These are phyloP conservation scores for Dendronephthya gigantea DNA, from an alignment of 64 coral and sea anemone genomes.

Conservation along the genomic window DNA sequence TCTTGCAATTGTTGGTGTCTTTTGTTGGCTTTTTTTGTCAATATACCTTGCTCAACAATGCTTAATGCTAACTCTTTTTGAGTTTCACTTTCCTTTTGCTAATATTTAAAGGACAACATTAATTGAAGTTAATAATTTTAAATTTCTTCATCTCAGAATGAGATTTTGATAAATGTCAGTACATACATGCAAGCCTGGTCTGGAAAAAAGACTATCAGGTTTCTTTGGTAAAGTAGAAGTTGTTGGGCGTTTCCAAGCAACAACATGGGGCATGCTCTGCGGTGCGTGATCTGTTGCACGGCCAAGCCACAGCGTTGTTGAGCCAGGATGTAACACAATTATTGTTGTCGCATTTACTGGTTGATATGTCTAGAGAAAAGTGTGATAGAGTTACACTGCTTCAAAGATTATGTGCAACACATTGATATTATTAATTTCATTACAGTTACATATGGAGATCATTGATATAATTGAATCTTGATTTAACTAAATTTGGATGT, in stretches of 20 bases:
- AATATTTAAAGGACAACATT: not conserved
- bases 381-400: not conserved
- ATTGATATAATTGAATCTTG: not conserved
- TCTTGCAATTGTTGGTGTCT: slow-evolving; percentile 64
- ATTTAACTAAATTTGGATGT: not conserved
- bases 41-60: slow-evolving; percentile 90
- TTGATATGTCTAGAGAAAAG: slow-evolving; percentile 36
- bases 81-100: slow-evolving; percentile 74
- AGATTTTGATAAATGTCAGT: too few species aligned
- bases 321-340: slow-evolving; percentile 89
- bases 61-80: slow-evolving; percentile 83
- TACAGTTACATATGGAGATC: not conserved
- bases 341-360: slow-evolving; percentile 69
- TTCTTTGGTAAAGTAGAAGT: slow-evolving; percentile 25
- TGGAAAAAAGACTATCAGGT: slow-evolving; percentile 48
- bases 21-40: slow-evolving; percentile 77
- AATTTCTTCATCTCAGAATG: too few species aligned
- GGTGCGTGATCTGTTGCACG: slow-evolving; percentile 90
- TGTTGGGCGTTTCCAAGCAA: slow-evolving; percentile 50
- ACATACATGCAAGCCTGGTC: slow-evolving; percentile 61
- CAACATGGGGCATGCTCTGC: slow-evolving; percentile 74
- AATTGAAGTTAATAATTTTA: too few species aligned
- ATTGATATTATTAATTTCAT: not conserved
- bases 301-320: slow-evolving; percentile 83
- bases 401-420: not conserved